These are phyloP conservation scores for Artibeus lituratus DNA, from an alignment of 2,797 vertebrate genomes.

Conservation along the genomic window DNA sequence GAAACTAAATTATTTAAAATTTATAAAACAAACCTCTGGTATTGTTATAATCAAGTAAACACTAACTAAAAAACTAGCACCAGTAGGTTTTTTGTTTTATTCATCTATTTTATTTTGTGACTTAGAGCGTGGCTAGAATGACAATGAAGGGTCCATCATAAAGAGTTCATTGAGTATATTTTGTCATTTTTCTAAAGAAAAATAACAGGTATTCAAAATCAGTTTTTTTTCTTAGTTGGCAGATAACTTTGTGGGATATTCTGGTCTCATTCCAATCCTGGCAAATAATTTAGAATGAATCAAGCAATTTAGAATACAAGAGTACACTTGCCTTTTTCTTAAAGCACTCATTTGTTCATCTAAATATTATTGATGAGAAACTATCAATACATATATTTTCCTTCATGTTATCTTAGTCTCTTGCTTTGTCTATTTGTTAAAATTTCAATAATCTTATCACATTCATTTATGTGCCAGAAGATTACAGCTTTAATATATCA, in stretches of 20 bases:
- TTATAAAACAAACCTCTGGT: not conserved
- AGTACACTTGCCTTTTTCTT: not conserved
- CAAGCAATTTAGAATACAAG: constrained; percentile 1
- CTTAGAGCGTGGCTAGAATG: not conserved
- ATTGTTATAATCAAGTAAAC: not conserved
- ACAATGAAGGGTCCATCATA: constrained; percentile 2
- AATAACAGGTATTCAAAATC: constrained; percentile 34
- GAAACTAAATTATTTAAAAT: not conserved
- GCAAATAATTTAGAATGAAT: not conserved
- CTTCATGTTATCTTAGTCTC: not conserved
- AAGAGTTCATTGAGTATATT: not conserved
- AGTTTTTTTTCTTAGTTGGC: not conserved
- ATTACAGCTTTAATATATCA: not conserved
- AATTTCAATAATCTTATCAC: not conserved
- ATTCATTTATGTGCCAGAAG: not conserved
- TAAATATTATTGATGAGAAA: not conserved
- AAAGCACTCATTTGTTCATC: not conserved
- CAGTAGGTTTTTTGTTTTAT: not conserved
- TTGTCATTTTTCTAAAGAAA: constrained; percentile 62
- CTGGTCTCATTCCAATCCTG: not conserved
- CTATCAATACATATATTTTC: not conserved
- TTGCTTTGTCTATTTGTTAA: not conserved
- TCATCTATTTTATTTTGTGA: constrained; percentile 1
- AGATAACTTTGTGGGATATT: constrained; percentile 2
- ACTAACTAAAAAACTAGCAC: not conserved